Conservation (phyloP, 2,113 vertebrate species). For the Syrrhaptes paradoxus region DNA sequence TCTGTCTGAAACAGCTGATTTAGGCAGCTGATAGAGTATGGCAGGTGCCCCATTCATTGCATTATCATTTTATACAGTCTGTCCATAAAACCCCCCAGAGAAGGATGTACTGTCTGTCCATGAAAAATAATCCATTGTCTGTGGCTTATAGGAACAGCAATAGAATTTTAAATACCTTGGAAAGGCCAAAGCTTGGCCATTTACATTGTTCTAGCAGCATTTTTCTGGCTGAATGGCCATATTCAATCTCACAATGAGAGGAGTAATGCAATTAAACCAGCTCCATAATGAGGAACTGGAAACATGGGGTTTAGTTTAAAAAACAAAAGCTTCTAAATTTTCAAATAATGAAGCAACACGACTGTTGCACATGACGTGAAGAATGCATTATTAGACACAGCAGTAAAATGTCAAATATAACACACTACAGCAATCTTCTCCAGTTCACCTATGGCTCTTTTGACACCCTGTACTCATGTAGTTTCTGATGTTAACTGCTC, state of each 20-base stretch:
- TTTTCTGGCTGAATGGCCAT: slow-evolving; percentile 1
- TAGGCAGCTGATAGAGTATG: slow-evolving; percentile 67
- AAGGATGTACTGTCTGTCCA: slow-evolving; percentile 66
- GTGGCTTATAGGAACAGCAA: slow-evolving; percentile 60
- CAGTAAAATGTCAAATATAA: slow-evolving; percentile 51
- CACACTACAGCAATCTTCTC: slow-evolving; percentile 36
- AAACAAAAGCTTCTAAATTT: slow-evolving; percentile 56
- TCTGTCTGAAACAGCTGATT: slow-evolving; percentile 73
- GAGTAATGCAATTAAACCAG: slow-evolving; percentile 60
- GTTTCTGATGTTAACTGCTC: slow-evolving; percentile 56
- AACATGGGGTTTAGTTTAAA: background rate
- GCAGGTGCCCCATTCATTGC: slow-evolving; percentile 65
- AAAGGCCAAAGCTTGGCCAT: slow-evolving; percentile 26
- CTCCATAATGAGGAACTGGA: slow-evolving; percentile 38
- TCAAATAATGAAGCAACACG: slow-evolving; percentile 32
- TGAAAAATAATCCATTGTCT: slow-evolving; percentile 76
- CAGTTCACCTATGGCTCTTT: slow-evolving; percentile 45
- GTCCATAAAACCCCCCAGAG: slow-evolving; percentile 73
- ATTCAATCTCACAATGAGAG: slow-evolving; percentile 14
- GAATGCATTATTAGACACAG: slow-evolving; percentile 2
- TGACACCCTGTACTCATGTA: background rate
- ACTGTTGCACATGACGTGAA: background rate
- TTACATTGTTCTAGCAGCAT: background rate
- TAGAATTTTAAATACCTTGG: slow-evolving; percentile 75
- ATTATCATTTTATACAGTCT: slow-evolving; percentile 76